Base-by-base conservation (phyloP, 2,797 vertebrate genomes). In the Agapornis canus region DNA sequence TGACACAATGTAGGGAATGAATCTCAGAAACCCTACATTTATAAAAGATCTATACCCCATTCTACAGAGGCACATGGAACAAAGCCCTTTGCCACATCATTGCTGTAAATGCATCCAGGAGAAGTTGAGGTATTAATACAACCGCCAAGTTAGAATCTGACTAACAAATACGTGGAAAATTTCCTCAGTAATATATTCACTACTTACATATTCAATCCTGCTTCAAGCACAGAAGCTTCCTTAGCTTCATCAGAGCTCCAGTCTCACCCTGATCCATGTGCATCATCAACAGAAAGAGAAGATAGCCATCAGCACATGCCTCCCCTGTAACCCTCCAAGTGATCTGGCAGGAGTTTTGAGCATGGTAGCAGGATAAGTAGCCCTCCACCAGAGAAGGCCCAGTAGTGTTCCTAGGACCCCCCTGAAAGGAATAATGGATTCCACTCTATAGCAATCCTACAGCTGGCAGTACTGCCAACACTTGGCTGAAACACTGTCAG, bases 121-220 rank as follows among this genome's bases (percentile, higher is more conserved):
- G 92, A 89, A 84, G 92, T 90, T 83, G 86, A 96, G 40, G 82
- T 89, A 93, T 83, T 92, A 92, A 85, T 47, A 59, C 79, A 75
- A 19, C 69, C 1, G 2, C 86, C 81, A 91, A 85, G 91, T 86
- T 82, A 39, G 82, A 94, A 96, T 95, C 89, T 91, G 87, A 96
- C 94, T 95, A 95, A 90, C 87, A 96, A 96, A 96, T 94, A 85
- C 51, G 48, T 90, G 92, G 94, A 96, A 96, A 92, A 90, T 86
- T 76, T 83, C 77, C 92, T 63, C 87, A 42, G 72, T 94, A 92
- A 96, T 90, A 43, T 82, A 95, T 96, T 94, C 93, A 69, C 66
- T 86, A 12, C 88, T 95, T 94, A 94, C 88, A 94, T 94, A 96
- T 94, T 92, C 95, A 93, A 29, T 86, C 66, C 43, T 90, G 94